Base-by-base conservation (phyloP, 2,888 invertebrate species). In the Amphipyra tragopoginis region DNA sequence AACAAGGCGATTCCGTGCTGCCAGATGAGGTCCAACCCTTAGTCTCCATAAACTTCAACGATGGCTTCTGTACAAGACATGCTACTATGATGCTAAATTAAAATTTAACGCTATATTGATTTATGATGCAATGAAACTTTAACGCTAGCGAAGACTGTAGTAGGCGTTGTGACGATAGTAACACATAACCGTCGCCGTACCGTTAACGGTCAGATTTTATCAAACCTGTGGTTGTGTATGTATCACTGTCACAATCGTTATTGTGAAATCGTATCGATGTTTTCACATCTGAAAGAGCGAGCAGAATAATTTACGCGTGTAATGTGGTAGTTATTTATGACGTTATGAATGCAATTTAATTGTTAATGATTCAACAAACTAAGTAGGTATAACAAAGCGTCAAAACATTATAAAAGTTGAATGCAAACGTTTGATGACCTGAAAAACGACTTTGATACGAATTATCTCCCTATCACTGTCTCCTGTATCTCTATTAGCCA, bases 151-250 rank as follows among this genome's bases (percentile, higher is more conserved):
- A 29, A 57, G 36, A 49, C 44, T 43, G 56, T 55, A 44, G 56
- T 55, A 44, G 53, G 51, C 36, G 56, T 47, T 43, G 40, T 63
- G 55, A 71, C 75, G 66, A 75, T 64, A 65, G 6, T 8, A 45
- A 53, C 47, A 14, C 8, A 72, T 54, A 54, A 55, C 74, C 14
- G 36, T 26, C 5, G 29, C 39, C 60, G 47, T 40, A 21, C 39
- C 60, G 47, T 40, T 70, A 75, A 64, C 75, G 56, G 61, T 74
- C 60, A 52, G 52, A 74, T 71, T 63, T 71, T 75, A 78, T 75
- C 72, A 63, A 57, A 15, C 29, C 36, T 58, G 57, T 42, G 38
- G 15, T 39, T 48, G 29, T 0, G 4, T 14, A 11, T 53, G 29
- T 42, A 40, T 39, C 38, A 57, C 33, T 42, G 33, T 44, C 43